Evolutionary conservation across 1,140 invertebrate species (phyloP), one percentile per base, ranked within the genome.

Genomic region (Ceratina calcarata): DNA sequence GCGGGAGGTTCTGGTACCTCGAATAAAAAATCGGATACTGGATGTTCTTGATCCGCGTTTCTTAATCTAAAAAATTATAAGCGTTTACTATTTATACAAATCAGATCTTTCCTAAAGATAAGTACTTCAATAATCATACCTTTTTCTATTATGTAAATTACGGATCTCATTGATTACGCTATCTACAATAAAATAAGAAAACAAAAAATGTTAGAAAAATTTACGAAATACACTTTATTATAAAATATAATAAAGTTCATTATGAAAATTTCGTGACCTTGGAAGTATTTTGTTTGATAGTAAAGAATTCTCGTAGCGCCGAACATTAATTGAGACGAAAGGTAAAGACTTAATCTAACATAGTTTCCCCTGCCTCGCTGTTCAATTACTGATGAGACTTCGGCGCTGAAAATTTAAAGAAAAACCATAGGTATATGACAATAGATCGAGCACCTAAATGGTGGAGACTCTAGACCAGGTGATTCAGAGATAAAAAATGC

Each of bases 301-400:
- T 24, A 79, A 15, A 60, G 51, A 53, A 84, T 57, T 71, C 71
- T 84, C 3, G 61, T 60, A 15, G 16, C 68, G 20, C 83, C 83
- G n/a, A 75, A 82, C 83, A 82, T 82, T 15, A 84, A 78, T 72
- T 84, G 75, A 0, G 80, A 74, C 0, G 80, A 82, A 49, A 84
- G 72, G 15, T 82, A 84, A 0, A 84, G 71, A 79, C 80, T 84
- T 4, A 73, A 79, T 65, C 80, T 67, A 18, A 10, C 53, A 58
- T 12, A 37, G 69, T 12, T 82, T 16, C 3, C n/a, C n/a, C n/a
- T n/a, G 37, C 6, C 15, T 2, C 12, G 45, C 22, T 62, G 10
- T 55, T 58, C 27, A 13, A 69, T 10, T 0, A 57, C 57, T 3
- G 27, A 18, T 32, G 64, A 60, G n/a, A 75, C 68, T 20, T 80